Conservation (phyloP, 1,140 invertebrate genomes). For the Daktulosphaira vitifoliae region DNA sequence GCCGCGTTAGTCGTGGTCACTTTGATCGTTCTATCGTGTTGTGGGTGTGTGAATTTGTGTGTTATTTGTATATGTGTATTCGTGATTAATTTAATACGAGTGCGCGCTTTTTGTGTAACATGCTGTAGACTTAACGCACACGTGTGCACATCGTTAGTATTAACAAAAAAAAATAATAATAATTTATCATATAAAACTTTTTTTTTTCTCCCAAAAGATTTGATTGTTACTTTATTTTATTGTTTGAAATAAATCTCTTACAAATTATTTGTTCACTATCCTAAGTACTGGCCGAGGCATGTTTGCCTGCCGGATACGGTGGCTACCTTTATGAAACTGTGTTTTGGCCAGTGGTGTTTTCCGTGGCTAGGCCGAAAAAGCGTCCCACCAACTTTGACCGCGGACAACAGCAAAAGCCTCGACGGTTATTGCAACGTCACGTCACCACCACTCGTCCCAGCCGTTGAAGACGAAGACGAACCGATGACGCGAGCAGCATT, state of each 20-base stretch:
- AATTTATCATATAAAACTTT: too few species aligned
- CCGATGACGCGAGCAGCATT: slow-evolving; percentile 4
- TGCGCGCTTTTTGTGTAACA: too few species aligned
- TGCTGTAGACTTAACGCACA: too few species aligned
- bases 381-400: not conserved
- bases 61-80: too few species aligned
- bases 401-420: slow-evolving; percentile 6
- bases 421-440: not conserved
- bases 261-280: too few species aligned
- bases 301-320: not conserved
- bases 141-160: too few species aligned
- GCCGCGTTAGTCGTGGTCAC: not conserved
- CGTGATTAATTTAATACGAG: too few species aligned
- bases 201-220: too few species aligned
- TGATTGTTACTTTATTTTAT: too few species aligned
- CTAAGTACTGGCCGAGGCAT: not conserved
- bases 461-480: not conserved
- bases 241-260: too few species aligned
- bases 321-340: slow-evolving; percentile 32
- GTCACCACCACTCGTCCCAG: not conserved
- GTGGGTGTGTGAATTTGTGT: too few species aligned
- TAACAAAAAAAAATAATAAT: too few species aligned
- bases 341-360: slow-evolving; percentile 27
- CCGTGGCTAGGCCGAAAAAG: slow-evolving; percentile 24
- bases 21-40: not conserved